Percentiles rank a stretch among this genome's conserved stretches.
Evolutionary conservation across 2,113 vertebrate genomes (phyloP).

Genomic region (Acanthisitta chloris): DNA sequence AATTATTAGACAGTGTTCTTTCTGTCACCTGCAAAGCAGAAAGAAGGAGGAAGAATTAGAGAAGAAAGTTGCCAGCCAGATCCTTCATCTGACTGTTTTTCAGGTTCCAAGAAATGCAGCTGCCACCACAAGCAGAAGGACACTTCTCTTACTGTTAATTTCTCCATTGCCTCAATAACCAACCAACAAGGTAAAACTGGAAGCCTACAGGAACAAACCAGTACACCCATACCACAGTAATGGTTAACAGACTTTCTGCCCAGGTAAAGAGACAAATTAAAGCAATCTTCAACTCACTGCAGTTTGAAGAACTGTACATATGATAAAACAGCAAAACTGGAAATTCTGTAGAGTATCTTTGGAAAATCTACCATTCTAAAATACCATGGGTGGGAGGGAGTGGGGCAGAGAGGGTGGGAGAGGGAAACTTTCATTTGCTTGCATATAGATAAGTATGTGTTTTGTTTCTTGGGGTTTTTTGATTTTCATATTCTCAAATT

Average conservation of each 20-base stretch:
- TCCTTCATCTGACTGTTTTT: background rate
- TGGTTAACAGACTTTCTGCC: background rate
- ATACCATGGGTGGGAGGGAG: fast-evolving
- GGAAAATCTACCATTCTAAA: background rate
- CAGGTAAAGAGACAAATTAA: background rate
- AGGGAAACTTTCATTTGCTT: background rate
- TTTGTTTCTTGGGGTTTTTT: background rate
- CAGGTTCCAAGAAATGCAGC: background rate
- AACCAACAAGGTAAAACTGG: background rate
- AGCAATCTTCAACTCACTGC: background rate
- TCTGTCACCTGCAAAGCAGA: background rate
- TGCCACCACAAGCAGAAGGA: background rate
- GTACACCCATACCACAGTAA: background rate
- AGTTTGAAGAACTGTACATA: background rate
- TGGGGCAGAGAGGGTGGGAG: too few species aligned
- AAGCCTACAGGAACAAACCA: background rate
- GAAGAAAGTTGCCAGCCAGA: background rate
- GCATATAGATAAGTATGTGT: background rate
- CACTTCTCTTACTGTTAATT: background rate
- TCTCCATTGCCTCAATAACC: background rate
- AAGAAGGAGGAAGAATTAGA: background rate
- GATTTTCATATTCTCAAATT: background rate
- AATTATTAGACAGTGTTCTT: background rate
- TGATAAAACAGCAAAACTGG: background rate
- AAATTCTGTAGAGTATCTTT: background rate